Percentiles rank a stretch among this genome's conserved stretches.
These are phyloP conservation scores for Eristalis intricaria DNA, from an alignment of 2,888 invertebrate genomes.

Conservation along the genomic window DNA sequence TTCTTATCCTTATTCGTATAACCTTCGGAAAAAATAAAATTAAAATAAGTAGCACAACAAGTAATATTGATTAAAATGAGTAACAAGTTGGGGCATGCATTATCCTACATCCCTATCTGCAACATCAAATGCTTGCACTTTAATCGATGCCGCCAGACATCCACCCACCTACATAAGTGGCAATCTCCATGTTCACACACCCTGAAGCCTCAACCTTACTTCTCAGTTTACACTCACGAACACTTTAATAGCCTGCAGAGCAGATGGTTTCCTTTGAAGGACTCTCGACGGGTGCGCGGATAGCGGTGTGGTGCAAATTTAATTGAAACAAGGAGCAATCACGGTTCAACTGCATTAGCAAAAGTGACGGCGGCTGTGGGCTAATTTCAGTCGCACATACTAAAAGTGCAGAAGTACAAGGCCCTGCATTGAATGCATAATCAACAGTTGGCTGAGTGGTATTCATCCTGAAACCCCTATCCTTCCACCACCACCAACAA, in stretches of 20 bases:
- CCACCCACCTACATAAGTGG: slow-evolving; percentile 70
- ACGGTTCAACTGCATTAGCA: slow-evolving; percentile 70
- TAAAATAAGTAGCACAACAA: neutral
- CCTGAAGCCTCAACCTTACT: slow-evolving; percentile 79
- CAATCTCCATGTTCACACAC: slow-evolving; percentile 79
- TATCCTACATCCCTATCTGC: slow-evolving; percentile 13
- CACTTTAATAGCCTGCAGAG: slow-evolving; percentile 44
- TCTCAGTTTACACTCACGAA: slow-evolving; percentile 66
- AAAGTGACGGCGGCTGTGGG: slow-evolving; percentile 73
- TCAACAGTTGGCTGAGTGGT: slow-evolving; percentile 55
- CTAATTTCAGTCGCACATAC: slow-evolving; percentile 75
- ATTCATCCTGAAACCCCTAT: slow-evolving; percentile 58
- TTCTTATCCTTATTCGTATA: neutral
- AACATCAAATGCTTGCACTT: slow-evolving; percentile 53
- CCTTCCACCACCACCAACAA: slow-evolving; percentile 28
- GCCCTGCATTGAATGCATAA: slow-evolving; percentile 80
- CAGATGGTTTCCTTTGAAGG: slow-evolving; percentile 54
- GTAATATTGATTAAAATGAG: neutral
- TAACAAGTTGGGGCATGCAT: neutral
- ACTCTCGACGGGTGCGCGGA: slow-evolving; percentile 10
- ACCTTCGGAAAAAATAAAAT: neutral
- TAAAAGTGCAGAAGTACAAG: slow-evolving; percentile 81
- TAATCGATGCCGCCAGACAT: slow-evolving; percentile 59
- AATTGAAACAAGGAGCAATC: slow-evolving; percentile 74
- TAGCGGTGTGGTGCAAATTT: slow-evolving; percentile 62